phyloP scores from a whole-genome alignment of 2,797 vertebrate genomes.

The Oryzias sinensis region DNA sequence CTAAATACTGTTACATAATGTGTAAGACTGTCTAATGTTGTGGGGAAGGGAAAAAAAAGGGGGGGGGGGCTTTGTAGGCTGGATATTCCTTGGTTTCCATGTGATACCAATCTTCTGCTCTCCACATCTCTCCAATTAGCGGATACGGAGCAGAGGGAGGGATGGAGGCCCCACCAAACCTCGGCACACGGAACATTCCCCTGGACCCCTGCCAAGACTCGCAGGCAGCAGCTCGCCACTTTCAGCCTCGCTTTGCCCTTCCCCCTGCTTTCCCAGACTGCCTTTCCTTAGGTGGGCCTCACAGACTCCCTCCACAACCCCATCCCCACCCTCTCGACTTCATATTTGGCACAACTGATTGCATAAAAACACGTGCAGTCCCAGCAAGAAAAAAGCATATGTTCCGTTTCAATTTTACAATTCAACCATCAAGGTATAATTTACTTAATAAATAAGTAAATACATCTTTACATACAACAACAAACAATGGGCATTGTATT shows the following conservation, averaged over 20 bases:
- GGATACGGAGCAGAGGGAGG: constrained; percentile 44
- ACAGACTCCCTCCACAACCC: constrained; percentile 23
- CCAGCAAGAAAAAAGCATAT: too few relatives aligned
- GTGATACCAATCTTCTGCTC: constrained; percentile 46
- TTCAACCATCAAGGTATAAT: too few relatives aligned
- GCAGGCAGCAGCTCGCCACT: constrained; percentile 58
- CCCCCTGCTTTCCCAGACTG: constrained; percentile 38
- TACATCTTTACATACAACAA: too few relatives aligned
- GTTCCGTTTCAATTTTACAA: too few relatives aligned
- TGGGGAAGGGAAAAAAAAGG: constrained; percentile 23
- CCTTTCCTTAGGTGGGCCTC: constrained; percentile 53
- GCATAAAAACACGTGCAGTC: too few relatives aligned
- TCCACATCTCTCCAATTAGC: constrained; percentile 66
- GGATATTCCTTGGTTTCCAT: constrained; percentile 42
- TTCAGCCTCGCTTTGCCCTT: constrained; percentile 40
- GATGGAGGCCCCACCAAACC: constrained; percentile 45
- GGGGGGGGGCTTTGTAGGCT: constrained; percentile 21
- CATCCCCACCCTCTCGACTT: constrained; percentile 35
- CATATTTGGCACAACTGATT: constrained; percentile 29
- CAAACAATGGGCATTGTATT: too few relatives aligned
- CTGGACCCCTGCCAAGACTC: constrained; percentile 72
- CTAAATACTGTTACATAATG: constrained; percentile 54
- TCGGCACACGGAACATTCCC: constrained; percentile 70
- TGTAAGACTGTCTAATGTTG: constrained; percentile 33
- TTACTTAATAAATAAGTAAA: too few relatives aligned